Base-by-base conservation (phyloP, 37 sponge, comb jelly and placozoan genomes). In the Eunapius fragilis region DNA sequence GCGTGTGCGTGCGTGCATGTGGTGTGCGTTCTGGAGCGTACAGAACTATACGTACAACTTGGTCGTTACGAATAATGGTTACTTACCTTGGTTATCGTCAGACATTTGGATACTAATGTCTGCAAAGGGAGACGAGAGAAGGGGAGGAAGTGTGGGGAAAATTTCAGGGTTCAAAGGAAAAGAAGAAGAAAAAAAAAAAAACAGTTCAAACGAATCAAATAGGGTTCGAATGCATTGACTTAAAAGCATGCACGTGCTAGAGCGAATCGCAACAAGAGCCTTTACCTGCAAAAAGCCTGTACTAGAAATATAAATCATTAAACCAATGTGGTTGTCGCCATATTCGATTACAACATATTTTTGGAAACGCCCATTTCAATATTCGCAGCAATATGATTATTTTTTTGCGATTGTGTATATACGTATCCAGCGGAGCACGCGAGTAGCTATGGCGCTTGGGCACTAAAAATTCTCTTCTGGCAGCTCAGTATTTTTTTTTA, bases 1-100 rank as follows among this genome's bases (percentile, higher is more conserved):
- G 25, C 50, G 35, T 58, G 58, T 19, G 58, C 22, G 58, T 79
- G 50, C 24, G 79, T 78, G 49, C 41, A 25, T 79, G 50, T 79
- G 31, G 30, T 72, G 11, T 72, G 34, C 7, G 25, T 75, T 31
- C 0, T 37, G 31, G 2, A 2, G 26, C 14, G 30, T 75, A 27
- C 1, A 19, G 32, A 36, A 26, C n/a, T n/a, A 25, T 25, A 27
- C 26, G 33, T 25, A 12, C 75, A 25, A 37, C 25, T 33, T 32
- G 75, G 26, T 75, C 22, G 22, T 36, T 75, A 26, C 27, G 26
- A 25, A 35, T 58, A 58, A 58, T 12, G 58, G 14, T 58, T 12
- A 58, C 58, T 58, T 17, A 58, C 58, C 58, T 58, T 58, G 58
- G 19, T 58, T 58, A 19, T 58, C 58, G 58, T 58, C 58, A 58